These are phyloP conservation scores for Spheniscus humboldti DNA, from an alignment of 2,797 vertebrate genomes.

Conservation along the genomic window DNA sequence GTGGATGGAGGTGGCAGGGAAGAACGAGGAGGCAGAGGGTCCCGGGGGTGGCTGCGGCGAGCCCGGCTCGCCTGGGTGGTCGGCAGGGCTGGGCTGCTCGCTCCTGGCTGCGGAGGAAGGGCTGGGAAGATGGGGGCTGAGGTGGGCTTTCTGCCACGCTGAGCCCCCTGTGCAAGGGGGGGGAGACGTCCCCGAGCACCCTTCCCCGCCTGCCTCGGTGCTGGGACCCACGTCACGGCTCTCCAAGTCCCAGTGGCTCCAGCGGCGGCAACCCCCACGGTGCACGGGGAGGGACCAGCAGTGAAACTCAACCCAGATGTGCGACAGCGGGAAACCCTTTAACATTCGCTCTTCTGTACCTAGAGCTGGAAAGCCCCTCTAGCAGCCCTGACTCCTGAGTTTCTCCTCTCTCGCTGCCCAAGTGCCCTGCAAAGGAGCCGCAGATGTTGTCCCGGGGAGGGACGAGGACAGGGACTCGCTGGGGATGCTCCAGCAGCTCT, in stretches of 20 bases:
- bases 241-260: background rate
- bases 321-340: background rate
- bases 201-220: background rate
- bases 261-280: background rate
- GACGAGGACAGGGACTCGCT: background rate
- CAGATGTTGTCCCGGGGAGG: background rate
- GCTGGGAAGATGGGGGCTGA: background rate
- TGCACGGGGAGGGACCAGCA: background rate
- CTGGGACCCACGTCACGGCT: fast-evolving
- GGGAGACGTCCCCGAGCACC: fast-evolving
- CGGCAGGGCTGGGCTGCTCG: background rate
- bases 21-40: background rate
- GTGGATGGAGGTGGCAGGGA: background rate
- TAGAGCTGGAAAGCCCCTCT: background rate
- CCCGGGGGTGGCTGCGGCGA: fast-evolving
- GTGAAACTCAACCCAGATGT: constrained; percentile 35
- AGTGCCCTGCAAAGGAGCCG: background rate
- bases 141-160: fast-evolving
- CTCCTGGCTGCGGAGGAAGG: fast-evolving
- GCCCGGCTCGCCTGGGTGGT: background rate
- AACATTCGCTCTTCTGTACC: background rate
- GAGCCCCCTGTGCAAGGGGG: fast-evolving
- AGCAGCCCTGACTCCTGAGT: background rate
- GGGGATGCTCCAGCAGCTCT: background rate
- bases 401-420: background rate